Conservation (phyloP, 2,113 vertebrate species). For the Chunga burmeisteri region DNA sequence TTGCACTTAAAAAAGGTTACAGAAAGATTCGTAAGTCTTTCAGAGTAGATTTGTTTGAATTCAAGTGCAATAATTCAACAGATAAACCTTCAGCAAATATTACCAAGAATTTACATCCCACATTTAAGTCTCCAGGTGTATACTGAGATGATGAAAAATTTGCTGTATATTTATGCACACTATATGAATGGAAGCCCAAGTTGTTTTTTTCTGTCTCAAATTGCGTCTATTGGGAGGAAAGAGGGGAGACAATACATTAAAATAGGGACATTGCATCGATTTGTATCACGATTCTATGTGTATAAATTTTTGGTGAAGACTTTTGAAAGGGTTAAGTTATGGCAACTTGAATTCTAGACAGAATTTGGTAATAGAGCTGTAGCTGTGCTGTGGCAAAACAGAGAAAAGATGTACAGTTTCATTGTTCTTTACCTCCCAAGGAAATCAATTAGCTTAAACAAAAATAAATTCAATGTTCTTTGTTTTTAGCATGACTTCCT, state of each 20-base stretch:
- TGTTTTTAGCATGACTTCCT: constrained; percentile 36
- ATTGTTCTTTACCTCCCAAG: not conserved
- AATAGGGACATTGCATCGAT: not conserved
- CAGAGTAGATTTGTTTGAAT: not conserved
- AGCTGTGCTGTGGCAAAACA: not conserved
- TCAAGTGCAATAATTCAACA: not conserved
- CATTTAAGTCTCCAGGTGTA: not conserved
- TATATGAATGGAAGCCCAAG: not conserved
- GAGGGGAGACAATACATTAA: not conserved
- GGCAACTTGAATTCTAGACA: not conserved
- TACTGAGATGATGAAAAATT: not conserved
- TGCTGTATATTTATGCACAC: not conserved
- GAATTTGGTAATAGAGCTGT: not conserved
- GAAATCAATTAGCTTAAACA: not conserved
- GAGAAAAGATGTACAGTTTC: not conserved
- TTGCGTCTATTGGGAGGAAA: not conserved
- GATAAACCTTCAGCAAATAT: not conserved
- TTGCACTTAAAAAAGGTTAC: not conserved
- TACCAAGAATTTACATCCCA: not conserved
- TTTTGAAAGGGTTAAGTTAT: not conserved
- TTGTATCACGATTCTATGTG: not conserved
- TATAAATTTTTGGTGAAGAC: not conserved
- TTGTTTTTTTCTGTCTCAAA: not conserved
- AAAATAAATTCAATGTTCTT: not conserved
- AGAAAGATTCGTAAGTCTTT: not conserved